phyloP scores from a whole-genome alignment of 2,888 invertebrate genomes.

The Nipponacmea schrenckii region DNA sequence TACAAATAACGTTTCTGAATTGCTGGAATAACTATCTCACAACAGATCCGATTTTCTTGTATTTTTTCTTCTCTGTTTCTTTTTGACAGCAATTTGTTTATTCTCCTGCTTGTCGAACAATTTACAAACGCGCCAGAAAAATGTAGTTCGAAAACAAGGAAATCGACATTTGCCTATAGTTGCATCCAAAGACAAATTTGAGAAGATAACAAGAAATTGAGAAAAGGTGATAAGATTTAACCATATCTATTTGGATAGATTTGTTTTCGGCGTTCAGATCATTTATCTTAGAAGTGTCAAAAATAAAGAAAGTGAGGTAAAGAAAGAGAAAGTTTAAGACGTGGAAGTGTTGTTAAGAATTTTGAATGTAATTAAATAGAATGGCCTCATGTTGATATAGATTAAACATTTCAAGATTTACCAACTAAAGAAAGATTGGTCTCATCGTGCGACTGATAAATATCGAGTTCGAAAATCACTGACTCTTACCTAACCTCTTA shows the following conservation, averaged over 20 bases:
- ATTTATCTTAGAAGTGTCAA: not conserved
- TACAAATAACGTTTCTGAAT: not conserved
- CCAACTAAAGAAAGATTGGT: no score
- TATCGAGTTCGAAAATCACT: no score
- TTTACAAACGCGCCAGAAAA: not conserved
- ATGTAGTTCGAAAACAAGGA: not conserved
- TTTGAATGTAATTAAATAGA: slow-evolving; percentile 5
- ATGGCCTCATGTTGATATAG: not conserved
- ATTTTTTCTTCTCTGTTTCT: not conserved
- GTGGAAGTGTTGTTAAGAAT: slow-evolving; percentile 4
- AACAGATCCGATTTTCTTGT: not conserved
- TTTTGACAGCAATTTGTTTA: not conserved
- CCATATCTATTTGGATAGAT: slow-evolving; percentile 5
- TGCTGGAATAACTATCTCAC: not conserved
- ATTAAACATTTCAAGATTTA: not conserved
- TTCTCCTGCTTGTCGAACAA: not conserved
- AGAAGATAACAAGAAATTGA: slow-evolving; percentile 4
- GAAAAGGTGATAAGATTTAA: slow-evolving; percentile 2
- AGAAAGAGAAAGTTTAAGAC: not conserved
- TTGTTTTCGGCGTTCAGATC: not conserved
- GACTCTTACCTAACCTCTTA: no score
- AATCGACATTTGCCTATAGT: not conserved
- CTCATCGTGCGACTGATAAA: no score
- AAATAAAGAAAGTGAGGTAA: not conserved
- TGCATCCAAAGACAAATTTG: not conserved